Base-by-base conservation (phyloP, 2,113 vertebrate genomes). In the Xyrauchen texanus region DNA sequence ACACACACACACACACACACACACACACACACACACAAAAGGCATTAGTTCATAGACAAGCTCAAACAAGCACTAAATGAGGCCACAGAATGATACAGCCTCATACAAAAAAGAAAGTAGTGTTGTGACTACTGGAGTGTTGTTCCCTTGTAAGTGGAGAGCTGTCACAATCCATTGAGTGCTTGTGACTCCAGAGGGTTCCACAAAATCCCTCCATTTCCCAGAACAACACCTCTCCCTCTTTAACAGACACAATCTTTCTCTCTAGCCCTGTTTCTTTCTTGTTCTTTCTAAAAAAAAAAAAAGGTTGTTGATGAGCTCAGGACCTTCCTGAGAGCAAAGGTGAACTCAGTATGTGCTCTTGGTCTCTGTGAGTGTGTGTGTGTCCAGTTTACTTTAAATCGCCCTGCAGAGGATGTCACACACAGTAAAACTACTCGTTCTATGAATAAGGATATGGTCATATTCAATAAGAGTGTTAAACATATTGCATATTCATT, bases 331-430 rank as follows among this genome's bases (percentile, higher is more conserved):
- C 67, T 81, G 74, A 78, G 76, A 77, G 68, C 15, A 79, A 74
- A 81, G 74, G 77, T 78, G 71, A 83, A 83, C 76, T 83, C 83
- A 74, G 69, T 77, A 74, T 64, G 45, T 65, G 62, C 12, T 77
- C 64, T 61, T 60, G 49, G 82, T 80, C 67, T 83, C 61, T 80
- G 67, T 67, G 73, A 21, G 68, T 64, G 70, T 81, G 68, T 80
- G 60, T 76, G 71, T 68, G 83, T 77, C 76, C 44, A 21, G 45
- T 63, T 8, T 53, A 34, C 49, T 71, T 15, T 34, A 74, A 74
- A 74, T 62, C 58, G 60, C 44, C 69, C 42, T 6, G 6, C 69
- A 10, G 13, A 21, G 44, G 44, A 72, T 16, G 53, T 16, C 69
- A 74, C 58, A 63, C 21, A 51, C 3, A 4, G 46, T 74, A 46